Base-by-base conservation (phyloP, 2,888 invertebrate genomes). In the Folsomia manolachei region DNA sequence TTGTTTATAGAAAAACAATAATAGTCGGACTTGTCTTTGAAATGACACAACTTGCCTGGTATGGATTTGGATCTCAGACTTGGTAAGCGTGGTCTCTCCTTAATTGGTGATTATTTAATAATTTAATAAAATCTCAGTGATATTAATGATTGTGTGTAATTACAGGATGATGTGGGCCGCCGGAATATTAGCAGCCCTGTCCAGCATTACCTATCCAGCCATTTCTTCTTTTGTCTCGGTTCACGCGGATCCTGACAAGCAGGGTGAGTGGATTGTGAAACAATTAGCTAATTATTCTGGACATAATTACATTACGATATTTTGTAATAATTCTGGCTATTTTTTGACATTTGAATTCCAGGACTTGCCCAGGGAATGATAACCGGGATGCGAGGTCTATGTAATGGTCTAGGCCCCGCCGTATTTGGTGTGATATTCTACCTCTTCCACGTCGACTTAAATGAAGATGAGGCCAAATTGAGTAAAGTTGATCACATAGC, bases 391-490 rank as follows among this genome's bases (percentile, higher is more conserved):
- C 88, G 98, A 77, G 98, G 99, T 0, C 88, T 99, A 66, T 99
- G 99, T 83, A 97, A 97, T 83, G 98, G 98, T 19, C 88, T 99
- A 67, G 99, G 99, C 0, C 99, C 99, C 0, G 99, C 99, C 61
- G 92, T 99, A 88, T 99, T 95, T 84, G 99, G 99, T 21, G 90
- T 98, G 80, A 94, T 99, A 82, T 99, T 99, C 87, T 99, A 97
- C 86, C 87, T 98, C 82, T 99, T 98, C 86, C 94, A 98, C 84
- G 98, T 99, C 79, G 95, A 99, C 86, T 87, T 99, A 82, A 95
- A 95, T 83, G 93, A 91, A 81, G 90, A 91, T 63, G 81, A 82
- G 68, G 81, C 80, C 11, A 78, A 78, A 53, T 72, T 81, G 64
- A 79, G 75, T 52, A 53, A 72, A 14, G 75, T 64, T 24, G 78